phyloP scores from a whole-genome alignment of 2,113 vertebrate species.

The Acrocephalus arundinaceus region DNA sequence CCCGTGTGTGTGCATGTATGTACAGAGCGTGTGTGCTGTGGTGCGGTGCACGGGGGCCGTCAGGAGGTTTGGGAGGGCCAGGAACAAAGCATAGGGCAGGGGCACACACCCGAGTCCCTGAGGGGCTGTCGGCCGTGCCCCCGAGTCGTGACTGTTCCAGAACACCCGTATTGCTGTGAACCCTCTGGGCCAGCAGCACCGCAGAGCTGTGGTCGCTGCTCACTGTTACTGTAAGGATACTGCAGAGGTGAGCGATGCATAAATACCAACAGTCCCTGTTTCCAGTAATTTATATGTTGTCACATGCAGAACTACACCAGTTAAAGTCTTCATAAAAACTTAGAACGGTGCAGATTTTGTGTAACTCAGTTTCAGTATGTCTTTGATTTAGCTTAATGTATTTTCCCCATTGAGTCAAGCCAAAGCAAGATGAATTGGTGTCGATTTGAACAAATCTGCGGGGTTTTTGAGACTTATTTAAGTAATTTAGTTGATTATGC shows the following conservation, averaged over 20 bases:
- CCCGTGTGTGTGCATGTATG: neutral
- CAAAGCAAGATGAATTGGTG: neutral
- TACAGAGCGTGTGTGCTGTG: rapidly evolving
- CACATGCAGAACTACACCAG: rapidly evolving
- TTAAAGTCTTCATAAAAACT: neutral
- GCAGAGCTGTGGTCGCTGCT: neutral
- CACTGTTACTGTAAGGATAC: neutral
- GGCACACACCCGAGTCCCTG: rapidly evolving
- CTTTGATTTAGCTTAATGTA: neutral
- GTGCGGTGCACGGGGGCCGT: rapidly evolving
- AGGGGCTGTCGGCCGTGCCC: neutral
- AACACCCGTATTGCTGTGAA: neutral
- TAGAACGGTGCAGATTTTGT: neutral
- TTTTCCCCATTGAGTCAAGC: neutral
- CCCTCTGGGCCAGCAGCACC: neutral
- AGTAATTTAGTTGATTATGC: neutral
- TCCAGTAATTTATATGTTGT: rapidly evolving
- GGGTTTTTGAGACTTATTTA: rapidly evolving
- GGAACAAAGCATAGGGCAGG: neutral
- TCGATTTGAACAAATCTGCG: neutral
- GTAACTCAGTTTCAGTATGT: neutral
- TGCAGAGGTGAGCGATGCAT: neutral
- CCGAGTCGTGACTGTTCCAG: neutral
- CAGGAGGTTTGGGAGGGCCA: neutral
- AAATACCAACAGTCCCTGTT: neutral